These are phyloP conservation scores for Electrona antarctica DNA, from an alignment of 2,113 vertebrate genomes.

Conservation along the genomic window DNA sequence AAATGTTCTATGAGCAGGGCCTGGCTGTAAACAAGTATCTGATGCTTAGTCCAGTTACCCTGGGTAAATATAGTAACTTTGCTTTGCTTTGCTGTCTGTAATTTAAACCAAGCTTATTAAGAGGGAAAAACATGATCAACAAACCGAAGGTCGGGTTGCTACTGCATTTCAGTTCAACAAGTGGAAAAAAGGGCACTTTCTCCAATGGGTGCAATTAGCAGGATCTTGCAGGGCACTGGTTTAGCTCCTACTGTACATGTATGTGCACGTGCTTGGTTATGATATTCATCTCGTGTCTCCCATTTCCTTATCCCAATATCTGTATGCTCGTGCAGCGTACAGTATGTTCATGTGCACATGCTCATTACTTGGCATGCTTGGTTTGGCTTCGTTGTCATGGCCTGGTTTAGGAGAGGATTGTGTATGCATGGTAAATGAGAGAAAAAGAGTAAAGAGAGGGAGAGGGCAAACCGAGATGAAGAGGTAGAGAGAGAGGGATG, in stretches of 20 bases:
- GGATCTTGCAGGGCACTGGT: background rate
- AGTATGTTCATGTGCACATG: constrained; percentile 19
- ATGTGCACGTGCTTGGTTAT: constrained; percentile 2
- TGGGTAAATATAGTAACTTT: too few species aligned
- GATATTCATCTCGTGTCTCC: constrained; percentile 11
- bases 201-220: too few species aligned
- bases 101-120: too few species aligned
- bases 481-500: background rate
- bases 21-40: too few species aligned
- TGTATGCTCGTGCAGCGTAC: constrained; percentile 8
- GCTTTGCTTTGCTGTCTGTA: too few species aligned
- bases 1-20: too few species aligned
- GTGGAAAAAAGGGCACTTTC: too few species aligned
- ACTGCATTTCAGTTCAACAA: too few species aligned
- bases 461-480: background rate
- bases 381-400: constrained; percentile 38
- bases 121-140: too few species aligned
- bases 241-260: background rate
- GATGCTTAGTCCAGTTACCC: too few species aligned
- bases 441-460: background rate
- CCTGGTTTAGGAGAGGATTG: constrained; percentile 40
- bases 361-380: constrained; percentile 27
- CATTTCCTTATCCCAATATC: background rate
- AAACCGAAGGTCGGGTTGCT: too few species aligned
- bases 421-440: too few species aligned